These are phyloP conservation scores for Holothuria leucospilota DNA, from an alignment of 53 echinoderm and acorn worm species.

Conservation along the genomic window DNA sequence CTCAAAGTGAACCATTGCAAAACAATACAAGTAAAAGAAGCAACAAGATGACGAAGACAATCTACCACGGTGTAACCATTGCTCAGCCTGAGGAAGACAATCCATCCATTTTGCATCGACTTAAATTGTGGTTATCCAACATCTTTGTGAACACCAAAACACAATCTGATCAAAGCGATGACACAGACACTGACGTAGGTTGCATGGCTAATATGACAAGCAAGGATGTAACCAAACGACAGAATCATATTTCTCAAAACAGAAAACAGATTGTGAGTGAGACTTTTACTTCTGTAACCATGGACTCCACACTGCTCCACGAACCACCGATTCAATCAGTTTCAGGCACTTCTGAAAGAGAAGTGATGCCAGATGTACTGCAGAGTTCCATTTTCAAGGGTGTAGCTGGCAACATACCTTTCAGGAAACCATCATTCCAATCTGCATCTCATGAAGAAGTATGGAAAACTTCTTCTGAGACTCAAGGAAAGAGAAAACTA, in stretches of 20 bases:
- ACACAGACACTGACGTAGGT: conserved; percentile 15
- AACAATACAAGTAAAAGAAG: too few species aligned
- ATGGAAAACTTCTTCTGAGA: conserved; percentile 17
- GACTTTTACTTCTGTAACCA: conserved; percentile 23
- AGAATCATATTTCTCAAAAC: background rate
- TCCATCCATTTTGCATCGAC: background rate
- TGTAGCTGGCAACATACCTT: background rate
- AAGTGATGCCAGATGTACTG: background rate
- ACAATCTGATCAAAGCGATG: background rate
- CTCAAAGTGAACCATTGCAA: too few species aligned
- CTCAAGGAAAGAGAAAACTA: background rate
- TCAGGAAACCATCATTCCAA: background rate
- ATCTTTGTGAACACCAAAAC: background rate
- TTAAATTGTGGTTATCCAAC: conserved; percentile 19
- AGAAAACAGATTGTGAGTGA: conserved; percentile 27
- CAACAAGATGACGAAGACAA: conserved; percentile 1
- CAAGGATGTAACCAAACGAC: background rate
- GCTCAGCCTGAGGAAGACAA: conserved; percentile 7
- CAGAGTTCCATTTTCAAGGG: conserved; percentile 38
- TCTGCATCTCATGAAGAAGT: conserved; percentile 19
- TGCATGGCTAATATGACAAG: conserved; percentile 10
- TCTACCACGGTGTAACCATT: conserved; percentile 22
- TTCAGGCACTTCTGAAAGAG: background rate
- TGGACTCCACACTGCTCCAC: conserved; percentile 3
- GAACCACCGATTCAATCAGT: background rate